Evolutionary conservation across 2,113 vertebrate species (phyloP), one percentile per base, ranked within the genome.

Genomic region (Platysternon megacephalum): DNA sequence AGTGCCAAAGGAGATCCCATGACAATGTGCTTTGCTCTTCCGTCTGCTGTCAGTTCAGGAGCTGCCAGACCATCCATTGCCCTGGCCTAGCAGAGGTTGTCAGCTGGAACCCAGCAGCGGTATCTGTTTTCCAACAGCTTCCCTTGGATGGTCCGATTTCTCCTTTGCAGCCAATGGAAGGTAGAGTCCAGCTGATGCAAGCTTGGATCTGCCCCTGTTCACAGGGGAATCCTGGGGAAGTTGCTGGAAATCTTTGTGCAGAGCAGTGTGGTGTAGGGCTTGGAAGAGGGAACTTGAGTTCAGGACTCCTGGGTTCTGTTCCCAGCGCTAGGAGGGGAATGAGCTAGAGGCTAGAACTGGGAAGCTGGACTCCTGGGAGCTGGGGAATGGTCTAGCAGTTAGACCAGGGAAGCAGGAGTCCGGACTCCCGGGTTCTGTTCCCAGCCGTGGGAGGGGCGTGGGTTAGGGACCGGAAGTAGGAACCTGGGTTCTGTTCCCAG

Each of bases 201-300:
- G 35, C 65, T 72, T 39, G 68, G 35, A 39, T 35, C 29, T 61
- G 58, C 58, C 58, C 42, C 6, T 61, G 39, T 55, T 42, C 76
- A 10, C 16, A 4, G 17, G 21, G 65, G 61, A 8, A 0, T 84
- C 11, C 29, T 58, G 39, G 28, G 1, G 1, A 0, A 29, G 9
- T 44, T 87, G 3, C 12, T 12, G 80, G 61, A 46, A 11, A 68
- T n/a, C 35, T 68, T 42, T 24, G 74, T 44, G 55, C 17, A n/a
- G n/a, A 79, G 74, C 76, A 81, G 76, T 48, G 3, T 58, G 61
- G 76, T 53, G 49, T 49, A 29, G 74, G 84, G 52, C 26, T 80
- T 26, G 44, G 28, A 74, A 4, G 35, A 35, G 29, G 35, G 61
- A 9, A 68, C 61, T n/a, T 17, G 61, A n/a, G 35, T 14, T n/a